Percentiles rank a stretch among this genome's conserved stretches.
Evolutionary conservation across 1,140 invertebrate genomes (phyloP).

Genomic region (Macrobrachium rosenbergii): DNA sequence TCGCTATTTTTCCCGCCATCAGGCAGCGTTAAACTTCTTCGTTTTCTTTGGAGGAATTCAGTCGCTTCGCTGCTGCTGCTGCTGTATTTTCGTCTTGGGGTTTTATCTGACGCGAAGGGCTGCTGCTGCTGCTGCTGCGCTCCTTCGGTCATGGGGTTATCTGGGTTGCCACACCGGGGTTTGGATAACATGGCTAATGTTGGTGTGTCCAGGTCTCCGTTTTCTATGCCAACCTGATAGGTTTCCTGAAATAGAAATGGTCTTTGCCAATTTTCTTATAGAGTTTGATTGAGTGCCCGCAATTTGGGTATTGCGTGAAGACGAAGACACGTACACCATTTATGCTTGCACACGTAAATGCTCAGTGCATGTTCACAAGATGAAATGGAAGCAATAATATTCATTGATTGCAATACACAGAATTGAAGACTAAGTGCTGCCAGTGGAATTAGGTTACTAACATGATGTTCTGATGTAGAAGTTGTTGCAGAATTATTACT

Average conservation of each 20-base stretch:
- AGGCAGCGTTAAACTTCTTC: constrained; percentile 1
- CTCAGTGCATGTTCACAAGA: no score
- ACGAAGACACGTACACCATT: no score
- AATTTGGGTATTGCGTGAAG: no score
- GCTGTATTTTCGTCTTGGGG: neutral
- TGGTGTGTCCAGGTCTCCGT: constrained; percentile 31
- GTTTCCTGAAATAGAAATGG: neutral
- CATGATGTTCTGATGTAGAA: no score
- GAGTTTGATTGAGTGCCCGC: no score
- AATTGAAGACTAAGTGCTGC: no score
- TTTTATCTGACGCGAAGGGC: neutral
- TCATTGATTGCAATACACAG: no score
- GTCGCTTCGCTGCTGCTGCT: no score
- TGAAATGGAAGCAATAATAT: no score
- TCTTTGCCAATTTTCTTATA: neutral
- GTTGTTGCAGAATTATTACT: no score
- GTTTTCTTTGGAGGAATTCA: neutral
- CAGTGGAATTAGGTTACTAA: no score
- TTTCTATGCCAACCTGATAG: constrained; percentile 37
- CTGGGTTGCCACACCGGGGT: constrained; percentile 55
- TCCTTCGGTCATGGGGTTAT: constrained; percentile 38
- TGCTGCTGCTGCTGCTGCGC: neutral
- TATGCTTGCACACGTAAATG: no score
- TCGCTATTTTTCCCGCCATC: neutral
- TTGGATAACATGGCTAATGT: constrained; percentile 41